These are phyloP conservation scores for Drosophila bocki DNA, from an alignment of 1,140 invertebrate genomes.

Conservation along the genomic window DNA sequence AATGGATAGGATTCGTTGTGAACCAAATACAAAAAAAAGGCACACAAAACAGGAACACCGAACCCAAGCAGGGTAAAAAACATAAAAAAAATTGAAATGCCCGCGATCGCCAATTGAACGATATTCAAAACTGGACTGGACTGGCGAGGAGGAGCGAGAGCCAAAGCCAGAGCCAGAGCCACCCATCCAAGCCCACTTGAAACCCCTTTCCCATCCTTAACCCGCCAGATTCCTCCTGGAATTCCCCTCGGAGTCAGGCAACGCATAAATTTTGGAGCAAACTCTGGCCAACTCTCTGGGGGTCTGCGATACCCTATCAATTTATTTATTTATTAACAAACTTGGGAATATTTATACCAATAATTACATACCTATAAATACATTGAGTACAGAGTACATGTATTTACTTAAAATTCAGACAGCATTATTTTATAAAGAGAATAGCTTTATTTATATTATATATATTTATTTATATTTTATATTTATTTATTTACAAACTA, in stretches of 20 bases:
- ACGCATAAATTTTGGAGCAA: slow-evolving; percentile 77
- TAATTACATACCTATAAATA: too few relatives aligned
- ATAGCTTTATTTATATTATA: neutral
- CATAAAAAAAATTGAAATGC: neutral
- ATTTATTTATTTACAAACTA: too few relatives aligned
- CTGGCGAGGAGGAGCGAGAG: neutral
- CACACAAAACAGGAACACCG: slow-evolving; percentile 19
- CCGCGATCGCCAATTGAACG: slow-evolving; percentile 45
- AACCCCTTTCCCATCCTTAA: slow-evolving; percentile 17
- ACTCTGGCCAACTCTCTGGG: neutral
- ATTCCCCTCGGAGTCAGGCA: slow-evolving; percentile 22
- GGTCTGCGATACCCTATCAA: slow-evolving; percentile 12
- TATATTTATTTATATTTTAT: neutral
- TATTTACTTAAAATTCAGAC: too few relatives aligned
- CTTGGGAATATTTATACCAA: neutral
- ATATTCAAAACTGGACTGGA: slow-evolving; percentile 67
- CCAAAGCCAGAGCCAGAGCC: slow-evolving; percentile 2
- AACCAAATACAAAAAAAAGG: slow-evolving; percentile 5
- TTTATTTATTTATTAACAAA: neutral
- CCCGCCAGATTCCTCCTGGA: slow-evolving; percentile 3
- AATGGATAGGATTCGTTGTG: slow-evolving; percentile 52
- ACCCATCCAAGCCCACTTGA: slow-evolving; percentile 18
- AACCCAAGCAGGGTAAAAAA: slow-evolving; percentile 15
- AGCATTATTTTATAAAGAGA: too few relatives aligned
- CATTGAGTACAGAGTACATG: too few relatives aligned